phyloP scores from a whole-genome alignment of 2,113 vertebrate species.

The Epinephelus lanceolatus region DNA sequence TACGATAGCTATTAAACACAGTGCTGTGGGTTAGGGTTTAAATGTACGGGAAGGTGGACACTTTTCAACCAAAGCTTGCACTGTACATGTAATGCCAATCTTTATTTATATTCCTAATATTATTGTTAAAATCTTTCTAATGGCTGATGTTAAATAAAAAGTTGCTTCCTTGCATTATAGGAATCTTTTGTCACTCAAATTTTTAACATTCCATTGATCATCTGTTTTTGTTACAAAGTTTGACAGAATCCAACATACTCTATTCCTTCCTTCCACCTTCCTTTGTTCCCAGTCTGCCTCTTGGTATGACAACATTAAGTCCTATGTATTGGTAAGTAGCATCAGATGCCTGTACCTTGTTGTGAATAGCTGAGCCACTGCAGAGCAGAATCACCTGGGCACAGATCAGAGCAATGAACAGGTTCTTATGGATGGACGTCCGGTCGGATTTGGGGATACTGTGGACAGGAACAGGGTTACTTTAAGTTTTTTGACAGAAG shows the following conservation, averaged over 20 bases:
- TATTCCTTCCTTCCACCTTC: no score
- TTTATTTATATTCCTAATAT: not conserved
- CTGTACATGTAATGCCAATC: not conserved
- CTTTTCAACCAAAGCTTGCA: not conserved
- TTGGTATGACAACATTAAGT: not conserved
- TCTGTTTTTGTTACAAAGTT: not conserved
- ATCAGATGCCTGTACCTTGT: slow-evolving; percentile 74
- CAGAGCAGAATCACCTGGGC: slow-evolving; percentile 88
- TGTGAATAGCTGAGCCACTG: slow-evolving; percentile 85
- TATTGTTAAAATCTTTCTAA: not conserved
- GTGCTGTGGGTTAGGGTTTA: not conserved
- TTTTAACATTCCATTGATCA: not conserved
- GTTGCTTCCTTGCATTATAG: not conserved
- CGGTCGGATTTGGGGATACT: slow-evolving; percentile 88
- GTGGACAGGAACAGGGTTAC: not conserved
- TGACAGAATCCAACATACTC: not conserved
- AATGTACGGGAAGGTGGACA: not conserved
- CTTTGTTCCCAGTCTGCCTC: not conserved
- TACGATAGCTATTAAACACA: slow-evolving; percentile 10
- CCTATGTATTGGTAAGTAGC: not conserved
- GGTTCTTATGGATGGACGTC: slow-evolving; percentile 87
- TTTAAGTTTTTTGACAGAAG: not conserved
- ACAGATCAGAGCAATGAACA: slow-evolving; percentile 84
- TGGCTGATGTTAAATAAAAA: not conserved
- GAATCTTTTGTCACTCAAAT: not conserved